Evolutionary conservation across 2,113 vertebrate genomes (phyloP).

Genomic region (Anarhynchus alexandrinus): DNA sequence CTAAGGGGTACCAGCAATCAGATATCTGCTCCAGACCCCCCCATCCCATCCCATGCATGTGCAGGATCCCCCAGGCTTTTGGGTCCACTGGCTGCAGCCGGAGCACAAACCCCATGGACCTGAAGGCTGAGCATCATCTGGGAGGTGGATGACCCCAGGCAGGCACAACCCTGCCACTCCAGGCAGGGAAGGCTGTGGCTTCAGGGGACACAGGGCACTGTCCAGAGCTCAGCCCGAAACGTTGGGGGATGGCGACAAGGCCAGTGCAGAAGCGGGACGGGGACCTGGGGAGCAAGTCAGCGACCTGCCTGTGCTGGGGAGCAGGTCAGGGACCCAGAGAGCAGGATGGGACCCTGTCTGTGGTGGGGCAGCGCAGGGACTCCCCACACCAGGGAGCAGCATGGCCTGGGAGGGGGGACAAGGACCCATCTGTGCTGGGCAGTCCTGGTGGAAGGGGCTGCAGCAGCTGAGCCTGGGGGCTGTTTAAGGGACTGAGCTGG

Average conservation of each 20-base stretch:
- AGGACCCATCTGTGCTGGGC: accelerated
- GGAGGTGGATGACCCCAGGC: background rate
- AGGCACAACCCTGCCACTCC: background rate
- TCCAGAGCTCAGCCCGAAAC: background rate
- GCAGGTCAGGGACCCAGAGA: background rate
- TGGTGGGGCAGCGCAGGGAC: accelerated
- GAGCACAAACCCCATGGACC: background rate
- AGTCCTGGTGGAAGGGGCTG: background rate
- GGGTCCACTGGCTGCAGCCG: accelerated
- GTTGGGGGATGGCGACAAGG: accelerated
- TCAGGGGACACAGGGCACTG: background rate
- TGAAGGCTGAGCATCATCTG: background rate
- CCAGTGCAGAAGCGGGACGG: background rate
- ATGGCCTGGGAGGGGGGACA: accelerated
- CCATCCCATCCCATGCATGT: accelerated
- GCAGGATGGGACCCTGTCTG: background rate
- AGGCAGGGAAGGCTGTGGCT: background rate
- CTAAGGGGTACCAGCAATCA: background rate
- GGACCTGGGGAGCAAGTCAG: background rate
- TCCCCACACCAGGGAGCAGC: no score
- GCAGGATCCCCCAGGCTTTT: background rate
- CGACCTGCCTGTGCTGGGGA: background rate
- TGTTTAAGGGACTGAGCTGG: background rate
- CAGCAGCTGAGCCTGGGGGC: background rate
- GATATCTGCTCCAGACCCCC: background rate